These are phyloP conservation scores for Pangasius krempfi DNA, from an alignment of 2,797 vertebrate genomes.

Conservation along the genomic window DNA sequence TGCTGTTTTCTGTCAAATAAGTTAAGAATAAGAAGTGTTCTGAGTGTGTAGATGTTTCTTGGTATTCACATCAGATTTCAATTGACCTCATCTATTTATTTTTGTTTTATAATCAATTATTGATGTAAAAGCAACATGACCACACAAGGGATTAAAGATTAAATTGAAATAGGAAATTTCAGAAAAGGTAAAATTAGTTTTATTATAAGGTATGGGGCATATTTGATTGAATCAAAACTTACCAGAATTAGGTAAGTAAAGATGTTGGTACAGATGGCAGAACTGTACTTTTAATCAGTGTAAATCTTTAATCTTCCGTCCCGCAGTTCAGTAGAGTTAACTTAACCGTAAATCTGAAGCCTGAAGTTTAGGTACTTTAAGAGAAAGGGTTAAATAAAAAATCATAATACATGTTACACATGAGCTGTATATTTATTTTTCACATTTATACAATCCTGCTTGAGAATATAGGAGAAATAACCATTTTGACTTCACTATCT, in stretches of 20 bases:
- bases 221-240: neutral
- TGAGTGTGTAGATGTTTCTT: neutral
- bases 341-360: no score
- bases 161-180: neutral
- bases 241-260: neutral
- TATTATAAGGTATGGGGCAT: neutral
- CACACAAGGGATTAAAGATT: no score
- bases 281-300: neutral
- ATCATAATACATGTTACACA: neutral
- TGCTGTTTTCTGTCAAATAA: neutral
- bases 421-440: neutral
- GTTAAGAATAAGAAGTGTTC: neutral
- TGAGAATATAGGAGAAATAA: neutral
- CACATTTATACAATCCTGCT: neutral
- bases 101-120: neutral
- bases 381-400: neutral
- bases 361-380: neutral
- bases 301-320: no score
- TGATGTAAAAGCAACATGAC: neutral
- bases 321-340: no score
- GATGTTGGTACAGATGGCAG: neutral
- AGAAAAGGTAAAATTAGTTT: neutral
- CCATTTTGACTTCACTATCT: neutral
- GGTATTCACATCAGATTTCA: constrained; percentile 2
- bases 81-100: neutral